Evolutionary conservation across 2,113 vertebrate species (phyloP), one percentile per base, ranked within the genome.

Genomic region (Pagrus major): DNA sequence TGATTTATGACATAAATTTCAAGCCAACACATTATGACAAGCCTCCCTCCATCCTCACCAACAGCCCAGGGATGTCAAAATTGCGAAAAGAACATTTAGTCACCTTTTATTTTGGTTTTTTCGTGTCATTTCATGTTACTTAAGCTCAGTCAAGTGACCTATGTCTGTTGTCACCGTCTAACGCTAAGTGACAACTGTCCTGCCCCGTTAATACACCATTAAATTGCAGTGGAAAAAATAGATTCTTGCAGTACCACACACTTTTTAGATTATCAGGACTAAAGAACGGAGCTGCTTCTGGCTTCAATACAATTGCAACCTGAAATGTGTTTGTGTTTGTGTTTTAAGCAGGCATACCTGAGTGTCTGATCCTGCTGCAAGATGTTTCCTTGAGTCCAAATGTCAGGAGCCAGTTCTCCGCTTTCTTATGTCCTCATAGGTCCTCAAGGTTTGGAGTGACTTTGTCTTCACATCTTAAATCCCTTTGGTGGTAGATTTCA

Each of bases 311-410:
- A 61, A 37, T 44, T n/a, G 15, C 33, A 23, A 23, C 25, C 47
- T 47, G 21, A 33, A 49, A 29, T 54, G 39, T 37, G 27, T 67
- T 10, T 25, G 39, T 69, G 42, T 31, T 61, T 76, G 10, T 71
- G 61, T 79, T 68, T 11, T n/a, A n/a, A 66, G 23, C 51, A 37
- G 52, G n/a, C 92, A 70, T 88, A 94, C 92, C 91, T 85, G 80
- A 66, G 35, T 63, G 63, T 80, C 7, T 21, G 71, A 47, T 89
- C 77, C 64, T 63, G 71, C 64, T 71, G 80, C 33, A 76, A 71
- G 55, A 75, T 21, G 41, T 56, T 71, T 59, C 69, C 65, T 35
- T 35, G 41, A 60, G 44, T 88, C 75, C 88, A 83, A 78, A 76
- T 74, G 33, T 75, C 63, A 82, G 21, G 60, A 71, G 68, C 42